A percentile compares a stretch with the other conserved stretches of the same genome.
Conservation (phyloP, 2,797 vertebrate genomes). For the Neopelma chrysocephalum region DNA sequence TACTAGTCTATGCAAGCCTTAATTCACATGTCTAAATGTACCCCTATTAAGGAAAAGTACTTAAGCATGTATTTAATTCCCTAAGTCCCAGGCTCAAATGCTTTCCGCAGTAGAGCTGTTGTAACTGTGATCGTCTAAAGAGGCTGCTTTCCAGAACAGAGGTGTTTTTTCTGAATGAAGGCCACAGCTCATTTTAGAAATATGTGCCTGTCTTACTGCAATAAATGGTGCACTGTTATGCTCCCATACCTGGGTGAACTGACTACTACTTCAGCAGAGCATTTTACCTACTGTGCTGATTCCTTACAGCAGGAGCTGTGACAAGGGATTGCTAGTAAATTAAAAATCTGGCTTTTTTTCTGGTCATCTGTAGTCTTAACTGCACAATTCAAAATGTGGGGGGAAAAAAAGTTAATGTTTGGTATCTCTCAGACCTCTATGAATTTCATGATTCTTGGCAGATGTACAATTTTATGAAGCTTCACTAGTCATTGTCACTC, state of each 20-base stretch:
- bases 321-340: not conserved
- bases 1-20: not conserved
- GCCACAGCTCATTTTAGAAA: conserved; percentile 40
- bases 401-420: not conserved
- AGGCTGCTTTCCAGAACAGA: conserved; percentile 37
- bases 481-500: conserved; percentile 16
- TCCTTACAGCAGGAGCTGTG: not conserved
- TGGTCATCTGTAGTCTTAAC: not conserved
- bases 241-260: not conserved
- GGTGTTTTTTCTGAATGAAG: conserved; percentile 17
- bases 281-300: not conserved
- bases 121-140: not conserved
- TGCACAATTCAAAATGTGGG: not conserved
- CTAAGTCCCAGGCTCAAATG: conserved; percentile 15
- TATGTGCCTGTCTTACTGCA: not conserved
- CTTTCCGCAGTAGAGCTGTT: not conserved
- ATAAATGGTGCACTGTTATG: not conserved
- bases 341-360: not conserved
- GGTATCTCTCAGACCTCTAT: not conserved
- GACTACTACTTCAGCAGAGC: not conserved
- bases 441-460: conserved; percentile 21
- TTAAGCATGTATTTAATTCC: conserved; percentile 56
- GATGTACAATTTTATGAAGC: not conserved
- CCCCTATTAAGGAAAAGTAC: conserved; percentile 30
- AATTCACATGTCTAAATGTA: not conserved